Evolutionary conservation across 2,113 vertebrate genomes (phyloP), one percentile per base, ranked within the genome.

Genomic region (Xenotilapia flavipinnis): DNA sequence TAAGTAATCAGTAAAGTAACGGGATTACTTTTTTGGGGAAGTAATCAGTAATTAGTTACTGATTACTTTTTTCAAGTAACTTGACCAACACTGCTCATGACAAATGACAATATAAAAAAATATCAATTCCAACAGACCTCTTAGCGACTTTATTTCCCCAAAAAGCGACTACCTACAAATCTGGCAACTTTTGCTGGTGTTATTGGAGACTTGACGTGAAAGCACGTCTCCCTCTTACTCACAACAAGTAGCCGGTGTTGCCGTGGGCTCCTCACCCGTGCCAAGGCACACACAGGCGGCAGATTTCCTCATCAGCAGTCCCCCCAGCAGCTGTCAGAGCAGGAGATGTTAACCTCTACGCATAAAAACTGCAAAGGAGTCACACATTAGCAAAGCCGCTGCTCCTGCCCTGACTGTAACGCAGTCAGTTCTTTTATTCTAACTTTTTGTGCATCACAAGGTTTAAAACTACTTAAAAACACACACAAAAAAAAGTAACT

Each of bases 121-220:
- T 31, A 60, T 60, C 8, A 60, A 60, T 60, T 60, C 5, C 1
- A 60, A 60, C 17, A 36, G 6, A 2, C 31, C 31, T 1, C 2
- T 62, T 62, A n/a, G 31, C 0, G 2, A 62, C 9, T 11, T 62
- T 62, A 1, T 60, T 19, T 0, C 0, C 5, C 5, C 1, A 4
- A 62, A 60, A 36, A 33, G 58, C 1, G 0, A 33, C 58, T 3
- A 62, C 19, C 0, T 11, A 62, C 31, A 62, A 62, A 62, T 62
- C 58, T 62, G 58, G 28, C 58, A 33, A 36, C 3, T 62, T 36
- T 62, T 36, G 5, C 9, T 36, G 28, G 58, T 36, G 15, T 62
- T 19, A 11, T 36, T 36, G 15, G 58, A 36, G 58, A 62, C 31
- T 62, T 36, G 31, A 36, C 9, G 2, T 62, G 58, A 62, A 62